Base-by-base conservation (phyloP, 2,797 vertebrate genomes). In the Neoniphon sammara region DNA sequence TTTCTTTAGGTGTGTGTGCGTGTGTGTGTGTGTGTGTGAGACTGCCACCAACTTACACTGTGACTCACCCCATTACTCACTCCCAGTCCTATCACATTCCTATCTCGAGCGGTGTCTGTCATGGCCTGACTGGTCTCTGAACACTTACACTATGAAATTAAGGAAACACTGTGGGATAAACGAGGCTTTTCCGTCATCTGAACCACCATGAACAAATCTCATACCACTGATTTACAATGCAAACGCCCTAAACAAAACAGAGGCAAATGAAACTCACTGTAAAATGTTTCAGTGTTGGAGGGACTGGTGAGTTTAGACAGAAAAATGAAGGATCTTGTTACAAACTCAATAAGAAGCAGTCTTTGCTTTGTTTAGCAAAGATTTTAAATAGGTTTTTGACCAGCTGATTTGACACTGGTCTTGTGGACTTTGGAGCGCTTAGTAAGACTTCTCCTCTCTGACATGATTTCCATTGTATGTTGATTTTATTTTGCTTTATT, bases 71-170 rank as follows among this genome's bases (percentile, higher is more conserved):
- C 68, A 50, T 18, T 54, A 31, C 55, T 70, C n/a, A 54, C 31
- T 82, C 78, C 77, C 58, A 1, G 69, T 70, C 36, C 7, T 0
- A 50, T 54, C 0, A 30, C 77, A 85, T 87, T 84, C 77, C 75
- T 54, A 54, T 63, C 52, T 39, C 47, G 49, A 78, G 3, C 4
- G 47, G 65, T 1, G n/a, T 78, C 70, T 49, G 66, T 49, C 62
- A 47, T 11, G 34, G 70, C 30, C 56, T 12, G 20, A 36, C 54
- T 34, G 31, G 20, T 54, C 25, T 18, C 30, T 78, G 42, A 84
- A 60, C 69, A 31, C 39, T 54, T 73, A 77, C 66, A 58, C 57
- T 27, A 20, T 36, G 23, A 25, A 15, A 42, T 31, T 42, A 58
- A 58, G 39, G 1, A 68, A 65, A 27, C 56, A 60, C 46, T 8